Conservation (phyloP, 1,140 invertebrate genomes). For the Drosophila rhopaloa region DNA sequence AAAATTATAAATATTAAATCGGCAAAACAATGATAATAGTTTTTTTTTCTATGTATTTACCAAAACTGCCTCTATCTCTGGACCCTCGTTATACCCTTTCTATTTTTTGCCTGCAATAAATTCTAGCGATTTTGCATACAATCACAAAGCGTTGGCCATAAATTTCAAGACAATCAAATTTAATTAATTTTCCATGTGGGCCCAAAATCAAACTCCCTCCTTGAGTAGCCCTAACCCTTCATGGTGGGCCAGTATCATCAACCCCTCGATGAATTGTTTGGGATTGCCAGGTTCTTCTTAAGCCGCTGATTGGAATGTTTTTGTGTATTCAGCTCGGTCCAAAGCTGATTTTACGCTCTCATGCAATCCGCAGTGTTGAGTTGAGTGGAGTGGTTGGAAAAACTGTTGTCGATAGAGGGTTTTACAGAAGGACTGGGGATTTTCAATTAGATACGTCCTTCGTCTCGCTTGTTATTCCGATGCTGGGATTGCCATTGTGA, state of each 20-base stretch:
- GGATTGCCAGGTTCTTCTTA: conserved; percentile 49
- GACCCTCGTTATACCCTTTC: conserved; percentile 6
- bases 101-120: conserved; percentile 1
- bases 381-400: conserved; percentile 40
- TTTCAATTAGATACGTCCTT: conserved; percentile 75
- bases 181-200: conserved; percentile 74
- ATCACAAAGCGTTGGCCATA: conserved; percentile 51
- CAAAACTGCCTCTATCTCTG: neutral
- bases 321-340: conserved; percentile 45
- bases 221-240: conserved; percentile 24
- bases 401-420: conserved; percentile 34
- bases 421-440: conserved; percentile 61
- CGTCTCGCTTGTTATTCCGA: conserved; percentile 48
- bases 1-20: too few species aligned
- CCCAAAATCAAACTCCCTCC: conserved; percentile 37
- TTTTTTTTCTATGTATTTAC: neutral
- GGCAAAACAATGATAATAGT: too few species aligned
- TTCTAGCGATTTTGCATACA: conserved; percentile 27
- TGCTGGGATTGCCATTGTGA: conserved; percentile 38
- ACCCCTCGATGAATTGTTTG: conserved; percentile 44
- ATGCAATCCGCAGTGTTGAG: conserved; percentile 29
- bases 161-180: conserved; percentile 77
- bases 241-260: conserved; percentile 18
- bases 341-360: conserved; percentile 73
- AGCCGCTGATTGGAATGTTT: conserved; percentile 81